Percentiles rank a stretch among this genome's conserved stretches.
phyloP scores from a whole-genome alignment of 2,797 vertebrate species.

The Poeciliopsis gracilis region DNA sequence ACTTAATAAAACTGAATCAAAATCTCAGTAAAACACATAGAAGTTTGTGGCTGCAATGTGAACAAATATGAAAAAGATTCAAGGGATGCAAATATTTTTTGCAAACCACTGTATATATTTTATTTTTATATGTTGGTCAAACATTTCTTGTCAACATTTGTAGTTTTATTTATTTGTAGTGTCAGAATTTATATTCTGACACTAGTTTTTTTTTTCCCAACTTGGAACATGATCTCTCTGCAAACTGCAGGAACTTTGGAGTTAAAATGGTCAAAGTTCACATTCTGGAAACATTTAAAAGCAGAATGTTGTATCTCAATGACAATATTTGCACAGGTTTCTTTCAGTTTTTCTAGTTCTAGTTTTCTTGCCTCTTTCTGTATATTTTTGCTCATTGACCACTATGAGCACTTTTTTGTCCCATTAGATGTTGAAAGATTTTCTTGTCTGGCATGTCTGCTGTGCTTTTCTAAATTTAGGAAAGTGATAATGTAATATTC shows the following conservation, averaged over 20 bases:
- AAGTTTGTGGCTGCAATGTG: not conserved
- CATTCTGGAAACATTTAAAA: not conserved
- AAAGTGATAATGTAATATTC: not conserved
- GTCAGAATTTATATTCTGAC: not conserved
- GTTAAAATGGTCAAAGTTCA: not conserved
- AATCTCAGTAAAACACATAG: not conserved
- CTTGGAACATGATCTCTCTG: not conserved
- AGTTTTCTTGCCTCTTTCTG: not conserved
- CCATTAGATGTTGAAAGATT: not conserved
- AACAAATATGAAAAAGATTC: not conserved
- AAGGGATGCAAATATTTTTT: not conserved
- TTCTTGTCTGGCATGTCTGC: constrained; percentile 1
- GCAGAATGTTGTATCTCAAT: not conserved
- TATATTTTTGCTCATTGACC: not conserved
- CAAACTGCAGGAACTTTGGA: not conserved
- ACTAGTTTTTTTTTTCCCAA: not conserved
- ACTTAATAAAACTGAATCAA: not conserved
- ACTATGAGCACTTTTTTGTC: not conserved
- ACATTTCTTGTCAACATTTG: not conserved
- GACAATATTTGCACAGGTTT: not conserved
- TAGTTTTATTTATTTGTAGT: no score
- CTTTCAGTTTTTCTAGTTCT: not conserved
- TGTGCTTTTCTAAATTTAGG: constrained; percentile 24
- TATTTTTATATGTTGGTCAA: not conserved
- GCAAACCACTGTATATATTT: not conserved